Conservation (phyloP, 2,113 vertebrate genomes). For the Phaethon lepturus region DNA sequence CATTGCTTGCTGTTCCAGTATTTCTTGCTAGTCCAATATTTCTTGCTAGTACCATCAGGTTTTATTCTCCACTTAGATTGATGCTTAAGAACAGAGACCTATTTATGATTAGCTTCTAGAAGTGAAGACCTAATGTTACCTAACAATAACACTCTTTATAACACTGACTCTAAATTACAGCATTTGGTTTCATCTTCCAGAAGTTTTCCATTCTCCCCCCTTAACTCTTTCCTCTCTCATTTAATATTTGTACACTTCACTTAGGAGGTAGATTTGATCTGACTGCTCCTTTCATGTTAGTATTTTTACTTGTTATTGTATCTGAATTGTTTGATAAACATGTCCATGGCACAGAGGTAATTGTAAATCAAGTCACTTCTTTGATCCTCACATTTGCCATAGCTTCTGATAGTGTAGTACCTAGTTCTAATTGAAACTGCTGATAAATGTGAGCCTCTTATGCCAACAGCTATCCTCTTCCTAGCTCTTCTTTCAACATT, state of each 20-base stretch:
- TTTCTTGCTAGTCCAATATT: background rate
- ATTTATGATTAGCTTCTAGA: background rate
- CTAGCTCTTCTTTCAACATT: constrained; percentile 24
- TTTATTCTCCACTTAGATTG: background rate
- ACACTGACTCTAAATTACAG: background rate
- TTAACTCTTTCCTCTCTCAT: background rate
- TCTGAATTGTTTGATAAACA: constrained; percentile 22
- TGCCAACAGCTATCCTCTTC: background rate
- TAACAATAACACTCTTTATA: background rate
- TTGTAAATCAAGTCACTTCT: constrained; percentile 5
- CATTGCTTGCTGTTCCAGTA: background rate
- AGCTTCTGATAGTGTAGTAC: background rate
- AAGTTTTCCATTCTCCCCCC: background rate
- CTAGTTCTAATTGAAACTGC: constrained; percentile 2
- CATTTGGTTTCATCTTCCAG: background rate
- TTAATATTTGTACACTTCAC: background rate
- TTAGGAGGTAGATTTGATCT: background rate
- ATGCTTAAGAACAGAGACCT: background rate
- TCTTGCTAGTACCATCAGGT: background rate
- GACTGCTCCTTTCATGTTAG: background rate
- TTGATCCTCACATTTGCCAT: background rate
- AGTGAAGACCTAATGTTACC: background rate
- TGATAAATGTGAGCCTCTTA: constrained; percentile 2
- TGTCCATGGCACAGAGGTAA: background rate
- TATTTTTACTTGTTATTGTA: constrained; percentile 4